phyloP scores from a whole-genome alignment of 2,888 invertebrate species.

The Drosophila mimetica region DNA sequence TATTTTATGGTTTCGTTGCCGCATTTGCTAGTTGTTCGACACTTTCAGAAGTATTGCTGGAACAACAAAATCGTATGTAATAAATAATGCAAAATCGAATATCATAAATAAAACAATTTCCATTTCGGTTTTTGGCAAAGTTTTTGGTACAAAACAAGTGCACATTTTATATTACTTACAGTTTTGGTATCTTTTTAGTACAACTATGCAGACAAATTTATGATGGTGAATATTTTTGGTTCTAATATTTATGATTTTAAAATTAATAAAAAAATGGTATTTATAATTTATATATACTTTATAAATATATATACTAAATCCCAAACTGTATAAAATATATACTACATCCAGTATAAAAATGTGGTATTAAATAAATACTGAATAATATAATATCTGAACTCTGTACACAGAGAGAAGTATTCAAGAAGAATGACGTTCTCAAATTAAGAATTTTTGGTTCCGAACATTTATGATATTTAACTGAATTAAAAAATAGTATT shows the following conservation, averaged over 20 bases:
- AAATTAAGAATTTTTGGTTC: no score
- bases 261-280: no score
- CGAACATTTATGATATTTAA: no score
- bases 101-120: constrained; percentile 63
- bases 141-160: constrained; percentile 23
- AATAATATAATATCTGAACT: no score
- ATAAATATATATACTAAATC: no score
- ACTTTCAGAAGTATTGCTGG: constrained; percentile 7
- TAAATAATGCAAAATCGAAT: constrained; percentile 62
- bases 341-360: no score
- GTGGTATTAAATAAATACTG: no score
- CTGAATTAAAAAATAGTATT: no score
- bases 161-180: constrained; percentile 4
- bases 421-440: no score
- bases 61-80: constrained; percentile 51
- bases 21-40: constrained; percentile 26
- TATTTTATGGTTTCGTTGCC: constrained; percentile 30
- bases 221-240: neutral
- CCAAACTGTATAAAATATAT: no score
- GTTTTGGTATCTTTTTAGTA: neutral
- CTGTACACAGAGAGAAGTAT: no score
- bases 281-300: no score
- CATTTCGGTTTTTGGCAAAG: constrained; percentile 34
- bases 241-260: neutral
- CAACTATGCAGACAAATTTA: neutral